Percentiles rank a stretch among this genome's conserved stretches.
phyloP scores from a whole-genome alignment of 2,888 invertebrate species.

The Drosophila falleni region DNA sequence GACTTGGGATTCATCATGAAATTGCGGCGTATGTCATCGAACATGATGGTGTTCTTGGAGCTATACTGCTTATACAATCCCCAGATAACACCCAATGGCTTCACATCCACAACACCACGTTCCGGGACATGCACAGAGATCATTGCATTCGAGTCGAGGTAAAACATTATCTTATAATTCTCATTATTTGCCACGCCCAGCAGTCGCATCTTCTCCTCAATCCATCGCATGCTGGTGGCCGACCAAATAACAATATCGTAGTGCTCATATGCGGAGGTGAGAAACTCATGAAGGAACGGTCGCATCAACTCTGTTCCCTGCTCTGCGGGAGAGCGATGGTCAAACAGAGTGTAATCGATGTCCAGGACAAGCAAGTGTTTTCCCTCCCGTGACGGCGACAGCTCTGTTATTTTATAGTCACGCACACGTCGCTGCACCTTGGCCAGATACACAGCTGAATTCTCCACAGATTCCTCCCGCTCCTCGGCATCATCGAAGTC shows the following conservation, averaged over 20 bases:
- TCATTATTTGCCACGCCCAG: slow-evolving; percentile 93
- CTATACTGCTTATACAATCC: slow-evolving; percentile 96
- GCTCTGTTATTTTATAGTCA: slow-evolving; percentile 92
- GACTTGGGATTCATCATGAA: slow-evolving; percentile 99
- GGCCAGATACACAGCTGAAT: slow-evolving; percentile 89
- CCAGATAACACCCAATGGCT: slow-evolving; percentile 98
- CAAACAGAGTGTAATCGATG: slow-evolving; percentile 98
- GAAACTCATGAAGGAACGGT: slow-evolving; percentile 97
- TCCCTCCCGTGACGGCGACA: slow-evolving; percentile 93
- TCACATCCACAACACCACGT: slow-evolving; percentile 96
- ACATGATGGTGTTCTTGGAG: slow-evolving; percentile 98
- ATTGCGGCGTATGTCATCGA: slow-evolving; percentile 97
- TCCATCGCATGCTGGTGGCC: slow-evolving; percentile 99
- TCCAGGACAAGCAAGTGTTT: slow-evolving; percentile 97
- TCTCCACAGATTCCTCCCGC: slow-evolving; percentile 86
- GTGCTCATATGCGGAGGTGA: slow-evolving; percentile 93
- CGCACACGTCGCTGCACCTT: slow-evolving; percentile 94
- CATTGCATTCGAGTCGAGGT: slow-evolving; percentile 97
- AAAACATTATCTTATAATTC: slow-evolving; percentile 96
- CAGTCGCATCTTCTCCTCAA: slow-evolving; percentile 97
- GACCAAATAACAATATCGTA: slow-evolving; percentile 99
- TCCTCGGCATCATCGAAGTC: slow-evolving; percentile 97
- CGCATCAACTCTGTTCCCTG: slow-evolving; percentile 95
- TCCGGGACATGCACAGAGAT: slow-evolving; percentile 96
- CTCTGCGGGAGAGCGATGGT: slow-evolving; percentile 97